A percentile compares a stretch with the other conserved stretches of the same genome.
Evolutionary conservation across 2,888 invertebrate genomes (phyloP).

Genomic region (Gryllus longicercus): DNA sequence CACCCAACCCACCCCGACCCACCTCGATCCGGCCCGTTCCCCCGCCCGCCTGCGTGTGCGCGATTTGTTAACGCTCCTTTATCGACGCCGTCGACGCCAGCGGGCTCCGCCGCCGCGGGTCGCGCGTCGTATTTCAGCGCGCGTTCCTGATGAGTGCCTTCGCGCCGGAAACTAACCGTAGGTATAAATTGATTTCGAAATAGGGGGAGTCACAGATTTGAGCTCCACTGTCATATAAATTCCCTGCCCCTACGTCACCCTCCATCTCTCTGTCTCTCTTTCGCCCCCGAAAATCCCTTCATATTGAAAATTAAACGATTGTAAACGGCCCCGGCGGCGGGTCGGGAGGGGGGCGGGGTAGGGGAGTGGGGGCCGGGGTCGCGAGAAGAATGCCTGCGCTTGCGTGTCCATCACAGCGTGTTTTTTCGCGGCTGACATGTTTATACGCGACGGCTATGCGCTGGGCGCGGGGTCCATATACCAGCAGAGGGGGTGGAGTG

Average conservation of each 20-base stretch:
- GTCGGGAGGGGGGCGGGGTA: not conserved
- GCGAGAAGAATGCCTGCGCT: not conserved
- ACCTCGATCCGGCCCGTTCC: not conserved
- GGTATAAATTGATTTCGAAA: conserved; percentile 5
- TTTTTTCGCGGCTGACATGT: not conserved
- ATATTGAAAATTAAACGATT: conserved; percentile 8
- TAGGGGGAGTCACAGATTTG: not conserved
- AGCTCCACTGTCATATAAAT: not conserved
- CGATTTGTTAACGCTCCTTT: not conserved
- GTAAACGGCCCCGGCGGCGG: not conserved
- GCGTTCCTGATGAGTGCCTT: conserved; percentile 8
- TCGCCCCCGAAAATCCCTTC: not conserved
- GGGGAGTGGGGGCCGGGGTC: not conserved
- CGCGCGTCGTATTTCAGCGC: not conserved
- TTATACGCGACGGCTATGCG: not conserved
- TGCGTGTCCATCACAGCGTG: not conserved
- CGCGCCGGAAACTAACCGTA: not conserved
- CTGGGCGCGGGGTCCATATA: not conserved
- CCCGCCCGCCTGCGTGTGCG: not conserved
- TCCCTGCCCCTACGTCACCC: not conserved
- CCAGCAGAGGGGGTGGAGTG: not conserved
- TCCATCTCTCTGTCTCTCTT: not conserved
- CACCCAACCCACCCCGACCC: not conserved
- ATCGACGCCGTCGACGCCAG: not conserved
- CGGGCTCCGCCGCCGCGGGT: not conserved